phyloP scores from a whole-genome alignment of 2,113 vertebrate genomes.

The Odobenus rosmarus region DNA sequence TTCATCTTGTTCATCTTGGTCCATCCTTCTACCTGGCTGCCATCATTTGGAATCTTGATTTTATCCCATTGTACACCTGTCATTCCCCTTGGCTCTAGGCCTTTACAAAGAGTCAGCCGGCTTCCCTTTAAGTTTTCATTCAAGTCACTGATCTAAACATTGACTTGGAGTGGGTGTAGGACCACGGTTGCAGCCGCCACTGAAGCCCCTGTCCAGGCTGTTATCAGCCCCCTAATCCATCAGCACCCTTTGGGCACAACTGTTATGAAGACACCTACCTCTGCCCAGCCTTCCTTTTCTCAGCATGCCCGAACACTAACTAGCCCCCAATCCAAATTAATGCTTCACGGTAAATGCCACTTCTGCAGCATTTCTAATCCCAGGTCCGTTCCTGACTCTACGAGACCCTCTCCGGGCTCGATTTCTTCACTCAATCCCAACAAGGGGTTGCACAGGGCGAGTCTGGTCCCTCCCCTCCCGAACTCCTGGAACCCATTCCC shows the following conservation, averaged over 20 bases:
- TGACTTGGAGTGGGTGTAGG: neutral
- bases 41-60: neutral
- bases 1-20: neutral
- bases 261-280: neutral
- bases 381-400: neutral
- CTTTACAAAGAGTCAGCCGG: neutral
- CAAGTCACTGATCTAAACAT: neutral
- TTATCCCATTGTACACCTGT: neutral
- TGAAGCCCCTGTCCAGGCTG: neutral
- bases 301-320: neutral
- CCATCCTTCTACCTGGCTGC: neutral
- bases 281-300: neutral
- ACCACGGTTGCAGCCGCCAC: neutral
- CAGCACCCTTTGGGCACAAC: neutral
- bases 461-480: neutral
- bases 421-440: neutral
- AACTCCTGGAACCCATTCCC: slow-evolving; percentile 38
- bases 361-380: neutral
- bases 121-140: neutral
- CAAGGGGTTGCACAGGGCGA: neutral
- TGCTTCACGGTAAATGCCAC: neutral
- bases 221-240: neutral
- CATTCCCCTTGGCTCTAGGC: neutral
- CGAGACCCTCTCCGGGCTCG: neutral
- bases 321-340: neutral